Conservation (phyloP, 2,113 vertebrate genomes). For the Addax nasomaculatus region DNA sequence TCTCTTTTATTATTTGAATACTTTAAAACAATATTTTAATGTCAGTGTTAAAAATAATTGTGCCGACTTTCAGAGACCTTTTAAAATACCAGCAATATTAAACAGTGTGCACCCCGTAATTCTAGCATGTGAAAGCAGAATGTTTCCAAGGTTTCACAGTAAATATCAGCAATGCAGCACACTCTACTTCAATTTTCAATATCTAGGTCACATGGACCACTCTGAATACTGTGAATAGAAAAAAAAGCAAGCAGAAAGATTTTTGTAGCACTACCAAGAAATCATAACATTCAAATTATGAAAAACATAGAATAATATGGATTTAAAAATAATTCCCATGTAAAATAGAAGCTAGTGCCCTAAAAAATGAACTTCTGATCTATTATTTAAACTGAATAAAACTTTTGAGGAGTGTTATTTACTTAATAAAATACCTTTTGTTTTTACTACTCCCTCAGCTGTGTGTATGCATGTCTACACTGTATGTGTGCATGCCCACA, state of each 20-base stretch:
- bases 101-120: conserved; percentile 54
- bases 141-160: conserved; percentile 63
- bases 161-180: conserved; percentile 75
- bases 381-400: conserved; percentile 14
- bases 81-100: conserved; percentile 50
- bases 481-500: neutral
- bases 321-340: conserved; percentile 10
- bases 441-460: conserved; percentile 6
- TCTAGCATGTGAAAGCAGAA: conserved; percentile 67
- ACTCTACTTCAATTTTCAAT: conserved; percentile 71
- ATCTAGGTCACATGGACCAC: conserved; percentile 74
- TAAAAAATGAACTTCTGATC: conserved; percentile 40
- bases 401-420: conserved; percentile 1
- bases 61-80: conserved; percentile 46
- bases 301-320: neutral
- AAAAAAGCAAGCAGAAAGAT: conserved; percentile 47
- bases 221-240: conserved; percentile 57
- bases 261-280: conserved; percentile 57
- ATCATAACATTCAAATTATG: neutral
- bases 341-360: neutral
- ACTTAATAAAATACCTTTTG: conserved; percentile 53
- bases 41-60: conserved; percentile 45
- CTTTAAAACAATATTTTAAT: conserved; percentile 52
- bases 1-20: neutral
- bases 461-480: neutral